A percentile compares a stretch with the other conserved stretches of the same genome.
Conservation (phyloP, 2,113 vertebrate species). For the Gasterosteus nipponicus region DNA sequence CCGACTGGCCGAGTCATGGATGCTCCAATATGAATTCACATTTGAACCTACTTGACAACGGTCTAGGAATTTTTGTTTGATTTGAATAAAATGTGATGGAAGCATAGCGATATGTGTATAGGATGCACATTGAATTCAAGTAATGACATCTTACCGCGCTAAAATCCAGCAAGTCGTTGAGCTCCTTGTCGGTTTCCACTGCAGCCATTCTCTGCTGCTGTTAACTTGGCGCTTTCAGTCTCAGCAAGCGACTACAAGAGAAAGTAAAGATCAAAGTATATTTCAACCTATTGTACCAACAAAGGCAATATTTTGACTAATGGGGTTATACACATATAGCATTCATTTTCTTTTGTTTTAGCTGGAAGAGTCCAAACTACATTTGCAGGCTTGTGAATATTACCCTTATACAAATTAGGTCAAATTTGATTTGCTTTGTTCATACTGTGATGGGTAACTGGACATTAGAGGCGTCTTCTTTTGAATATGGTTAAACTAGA, state of each 20-base stretch:
- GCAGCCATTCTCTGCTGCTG: constrained; percentile 91
- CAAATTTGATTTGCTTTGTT: constrained; percentile 1
- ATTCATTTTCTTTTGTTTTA: constrained; percentile 1
- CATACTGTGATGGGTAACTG: background rate
- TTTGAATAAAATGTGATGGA: background rate
- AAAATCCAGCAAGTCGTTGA: constrained; percentile 98
- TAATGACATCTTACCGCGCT: constrained; percentile 88
- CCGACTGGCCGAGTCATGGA: constrained; percentile 13
- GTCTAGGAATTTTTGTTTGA: background rate
- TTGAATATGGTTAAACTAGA: constrained; percentile 3
- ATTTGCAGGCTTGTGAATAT: background rate
- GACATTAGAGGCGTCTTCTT: background rate
- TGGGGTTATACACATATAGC: background rate
- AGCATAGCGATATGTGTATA: constrained; percentile 7
- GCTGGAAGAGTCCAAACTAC: background rate
- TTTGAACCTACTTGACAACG: constrained; percentile 13
- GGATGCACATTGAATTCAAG: constrained; percentile 27
- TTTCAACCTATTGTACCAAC: constrained; percentile 16
- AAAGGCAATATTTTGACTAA: background rate
- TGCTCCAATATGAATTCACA: constrained; percentile 4
- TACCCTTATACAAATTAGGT: background rate
- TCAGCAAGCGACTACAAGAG: constrained; percentile 76
- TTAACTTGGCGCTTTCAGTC: constrained; percentile 84
- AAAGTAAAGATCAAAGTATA: constrained; percentile 54
- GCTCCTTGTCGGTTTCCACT: constrained; percentile 96